Base-by-base conservation (phyloP, 92 coral and sea anemone species). In the Parazoanthus darwini region DNA sequence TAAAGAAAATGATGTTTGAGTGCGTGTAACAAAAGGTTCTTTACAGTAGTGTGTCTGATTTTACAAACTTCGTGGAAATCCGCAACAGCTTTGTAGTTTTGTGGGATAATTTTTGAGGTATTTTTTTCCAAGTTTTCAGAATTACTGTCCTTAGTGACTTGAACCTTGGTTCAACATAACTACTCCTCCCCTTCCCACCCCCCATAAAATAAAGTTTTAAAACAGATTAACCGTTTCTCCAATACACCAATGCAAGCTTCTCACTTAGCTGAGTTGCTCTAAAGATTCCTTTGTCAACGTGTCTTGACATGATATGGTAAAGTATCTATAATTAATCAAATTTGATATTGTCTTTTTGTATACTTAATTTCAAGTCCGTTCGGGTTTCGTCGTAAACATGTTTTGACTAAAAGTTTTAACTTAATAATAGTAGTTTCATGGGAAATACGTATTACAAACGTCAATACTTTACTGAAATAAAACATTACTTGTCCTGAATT, bases 301-400 rank as follows among this genome's bases (percentile, higher is more conserved):
- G 76, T 71, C 36, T 25, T 48, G 9, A 48, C 51, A 48, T 71
- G 36, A 70, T 36, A 46, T 51, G n/a, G 39, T 5, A 56, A 56
- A 80, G 70, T 72, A 56, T 79, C 33, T 7, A 39, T 46, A 46
- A 79, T 79, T 23, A 80, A 80, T 80, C 84, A 51, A 33, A 80
- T 80, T 51, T 33, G 48, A 80, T 80, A 80, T 80, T 80, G 84
- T 4, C 3, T 54, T 2, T 15, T 10, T 20, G 70, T 51, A 54
- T 80, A 11, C 20, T 13, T 54, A 54, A 14, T 15, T 54, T 54
- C 59, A 54, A 54, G 59, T 54, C 59, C 20, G 59, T 54, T 13
- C 84, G 6, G 35, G 44, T 80, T 48, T 23, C 23, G 22, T 54
- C 20, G 66, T 80, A 51, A 80, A 54, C 84, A 23, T 22, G 70